A percentile compares a stretch with the other conserved stretches of the same genome.
These are phyloP conservation scores for Leucophenga montana DNA, from an alignment of 2,888 invertebrate genomes.

Conservation along the genomic window DNA sequence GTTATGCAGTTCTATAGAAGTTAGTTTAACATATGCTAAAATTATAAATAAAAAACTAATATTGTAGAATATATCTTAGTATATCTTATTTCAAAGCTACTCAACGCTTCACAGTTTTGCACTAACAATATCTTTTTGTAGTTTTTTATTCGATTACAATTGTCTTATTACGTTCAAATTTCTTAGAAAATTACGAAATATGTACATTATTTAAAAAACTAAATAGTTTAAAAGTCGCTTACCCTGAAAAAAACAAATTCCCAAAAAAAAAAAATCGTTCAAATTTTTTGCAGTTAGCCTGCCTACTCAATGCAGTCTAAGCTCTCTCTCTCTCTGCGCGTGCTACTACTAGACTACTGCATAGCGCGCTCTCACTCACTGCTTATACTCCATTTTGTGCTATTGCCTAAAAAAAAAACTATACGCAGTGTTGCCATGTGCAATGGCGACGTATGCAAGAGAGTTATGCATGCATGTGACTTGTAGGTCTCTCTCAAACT, in stretches of 20 bases:
- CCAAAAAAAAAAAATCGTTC: background rate
- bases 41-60: too few species aligned
- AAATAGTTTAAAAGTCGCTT: conserved; percentile 1
- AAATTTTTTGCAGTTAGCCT: too few species aligned
- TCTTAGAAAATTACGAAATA: background rate
- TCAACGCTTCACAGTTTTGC: background rate
- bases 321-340: too few species aligned
- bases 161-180: background rate
- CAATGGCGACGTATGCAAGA: background rate
- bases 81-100: background rate
- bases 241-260: conserved; percentile 5
- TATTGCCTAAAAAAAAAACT: background rate
- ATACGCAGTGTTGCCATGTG: conserved; percentile 2
- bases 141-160: too few species aligned
- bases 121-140: too few species aligned
- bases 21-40: too few species aligned
- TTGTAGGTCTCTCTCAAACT: conserved; percentile 23
- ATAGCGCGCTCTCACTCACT: background rate
- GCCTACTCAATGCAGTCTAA: too few species aligned
- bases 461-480: background rate
- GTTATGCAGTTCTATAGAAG: too few species aligned
- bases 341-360: too few species aligned
- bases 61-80: too few species aligned
- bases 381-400: background rate
- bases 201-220: background rate